phyloP scores from a whole-genome alignment of 2,113 vertebrate species.

The Sprattus sprattus region DNA sequence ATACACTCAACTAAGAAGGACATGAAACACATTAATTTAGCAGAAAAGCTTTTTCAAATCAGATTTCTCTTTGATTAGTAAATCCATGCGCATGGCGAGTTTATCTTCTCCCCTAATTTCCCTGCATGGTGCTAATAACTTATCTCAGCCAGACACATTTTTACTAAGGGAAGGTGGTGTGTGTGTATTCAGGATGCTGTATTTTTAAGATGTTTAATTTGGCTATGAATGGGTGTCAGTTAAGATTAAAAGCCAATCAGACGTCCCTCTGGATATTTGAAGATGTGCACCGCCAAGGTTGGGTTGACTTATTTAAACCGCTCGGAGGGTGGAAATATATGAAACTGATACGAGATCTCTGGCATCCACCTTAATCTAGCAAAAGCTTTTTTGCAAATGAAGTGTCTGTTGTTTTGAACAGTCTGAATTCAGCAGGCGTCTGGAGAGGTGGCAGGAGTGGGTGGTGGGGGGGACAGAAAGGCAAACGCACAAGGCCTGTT shows the following conservation, averaged over 20 bases:
- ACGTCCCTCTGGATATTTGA: conserved; percentile 26
- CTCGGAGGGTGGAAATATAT: conserved; percentile 28
- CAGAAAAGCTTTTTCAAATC: conserved; percentile 39
- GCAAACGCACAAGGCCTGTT: conserved; percentile 41
- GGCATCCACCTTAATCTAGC: conserved; percentile 44
- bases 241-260: conserved; percentile 46
- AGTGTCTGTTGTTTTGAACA: conserved; percentile 44
- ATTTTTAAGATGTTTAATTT: conserved; percentile 43
- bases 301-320: not conserved
- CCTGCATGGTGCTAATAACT: conserved; percentile 29
- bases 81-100: conserved; percentile 16
- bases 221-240: conserved; percentile 50
- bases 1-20: not conserved
- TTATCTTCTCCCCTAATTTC: conserved; percentile 33
- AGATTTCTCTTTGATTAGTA: conserved; percentile 29
- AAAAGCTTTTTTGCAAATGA: conserved; percentile 46
- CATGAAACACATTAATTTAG: conserved; percentile 43
- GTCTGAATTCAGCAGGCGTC: conserved; percentile 33
- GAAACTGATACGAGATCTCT: conserved; percentile 37
- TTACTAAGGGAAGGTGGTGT: conserved; percentile 38
- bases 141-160: conserved; percentile 46
- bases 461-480: conserved; percentile 37
- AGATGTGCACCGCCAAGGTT: conserved; percentile 23
- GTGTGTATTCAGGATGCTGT: conserved; percentile 43
- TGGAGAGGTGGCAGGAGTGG: conserved; percentile 4